These are phyloP conservation scores for Centruroides sculpturatus DNA, from an alignment of 1,140 invertebrate species.

Conservation along the genomic window DNA sequence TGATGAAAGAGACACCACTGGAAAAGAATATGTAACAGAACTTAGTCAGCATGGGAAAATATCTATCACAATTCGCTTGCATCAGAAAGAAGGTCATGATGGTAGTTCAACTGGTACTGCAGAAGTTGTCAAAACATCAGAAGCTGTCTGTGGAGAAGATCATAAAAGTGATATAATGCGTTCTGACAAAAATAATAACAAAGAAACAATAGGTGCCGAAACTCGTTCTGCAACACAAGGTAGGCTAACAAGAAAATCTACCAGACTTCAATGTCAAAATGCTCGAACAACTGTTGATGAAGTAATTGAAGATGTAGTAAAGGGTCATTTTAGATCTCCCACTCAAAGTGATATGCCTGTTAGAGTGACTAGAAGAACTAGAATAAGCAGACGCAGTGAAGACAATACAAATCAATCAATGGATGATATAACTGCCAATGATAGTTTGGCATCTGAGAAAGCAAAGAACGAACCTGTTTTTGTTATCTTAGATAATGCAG, in stretches of 20 bases:
- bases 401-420: conserved; percentile 9
- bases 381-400: conserved; percentile 19
- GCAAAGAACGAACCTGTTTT: conserved; percentile 14
- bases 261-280: conserved; percentile 31
- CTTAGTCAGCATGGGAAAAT: conserved; percentile 18
- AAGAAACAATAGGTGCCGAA: too few relatives aligned
- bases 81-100: conserved; percentile 17
- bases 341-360: neutral
- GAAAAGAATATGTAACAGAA: conserved; percentile 20
- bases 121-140: conserved; percentile 19
- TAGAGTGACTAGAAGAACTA: conserved; percentile 13
- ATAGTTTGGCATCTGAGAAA: conserved; percentile 7
- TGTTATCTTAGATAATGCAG: conserved; percentile 12
- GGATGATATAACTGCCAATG: neutral
- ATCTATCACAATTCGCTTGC: conserved; percentile 19
- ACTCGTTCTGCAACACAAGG: neutral
- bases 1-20: conserved; percentile 1
- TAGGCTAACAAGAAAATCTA: conserved; percentile 46
- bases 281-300: conserved; percentile 55
- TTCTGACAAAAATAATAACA: conserved; percentile 1
- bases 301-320: conserved; percentile 67
- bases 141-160: conserved; percentile 15
- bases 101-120: conserved; percentile 7
- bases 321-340: conserved; percentile 30
- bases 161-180: conserved; percentile 9